Base-by-base conservation (phyloP, 2,888 invertebrate species). In the Philereme vetulata region DNA sequence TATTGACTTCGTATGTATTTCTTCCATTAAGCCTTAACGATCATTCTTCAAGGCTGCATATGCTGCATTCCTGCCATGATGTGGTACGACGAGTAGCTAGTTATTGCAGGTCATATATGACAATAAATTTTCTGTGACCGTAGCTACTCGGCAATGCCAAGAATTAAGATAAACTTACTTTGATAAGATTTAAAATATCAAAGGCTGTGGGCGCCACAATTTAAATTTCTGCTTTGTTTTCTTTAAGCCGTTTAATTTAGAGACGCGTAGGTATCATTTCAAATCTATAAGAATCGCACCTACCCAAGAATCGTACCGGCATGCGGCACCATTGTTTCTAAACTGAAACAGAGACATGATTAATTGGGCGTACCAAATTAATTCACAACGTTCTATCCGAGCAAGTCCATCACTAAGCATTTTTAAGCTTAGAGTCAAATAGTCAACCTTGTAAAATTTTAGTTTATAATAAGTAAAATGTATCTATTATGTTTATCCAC, bases 121-220 rank as follows among this genome's bases (percentile, higher is more conserved):
- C 80, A 77, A 77, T 78, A 77, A 77, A 78, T 74, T 77, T 74
- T 81, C 76, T 70, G 75, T 76, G 75, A 74, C 74, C 72, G 70
- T 72, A 74, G 70, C 70, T 72, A 74, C 75, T 77, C 69, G 72
- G 79, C 79, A 77, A 82, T 82, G 79, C 81, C 79, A 76, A 71
- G 77, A 78, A 78, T 80, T 75, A 81, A 84, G 81, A 85, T 84
- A 83, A 85, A 84, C 78, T 78, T 70, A 70, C 72, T 71, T 78
- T 78, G 82, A 81, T 81, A 80, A 79, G 78, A 76, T 83, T 82
- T 84, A 77, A 82, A 80, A 84, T 83, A 85, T 83, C 76, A 77
- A 73, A 72, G 51, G 56, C 51, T 40, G 50, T 53, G 49, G 46
- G 51, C 54, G 54, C 61, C 53, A 53, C 56, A 46, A 56, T 61